A percentile compares a stretch with the other conserved stretches of the same genome.
phyloP scores from a whole-genome alignment of 1,140 invertebrate genomes.

The Oedothorax gibbosus region DNA sequence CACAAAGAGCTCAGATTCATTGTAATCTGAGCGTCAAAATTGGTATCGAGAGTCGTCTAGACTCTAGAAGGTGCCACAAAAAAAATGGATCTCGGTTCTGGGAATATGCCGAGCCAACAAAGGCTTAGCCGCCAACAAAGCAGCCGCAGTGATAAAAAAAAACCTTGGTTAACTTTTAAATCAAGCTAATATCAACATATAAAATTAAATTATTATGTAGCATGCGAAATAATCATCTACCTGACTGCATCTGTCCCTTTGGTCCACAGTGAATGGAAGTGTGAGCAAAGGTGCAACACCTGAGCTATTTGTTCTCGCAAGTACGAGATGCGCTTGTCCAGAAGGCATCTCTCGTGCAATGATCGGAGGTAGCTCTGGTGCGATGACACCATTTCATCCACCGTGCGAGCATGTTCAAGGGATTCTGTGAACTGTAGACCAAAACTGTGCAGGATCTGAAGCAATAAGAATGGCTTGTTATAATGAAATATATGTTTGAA shows the following conservation, averaged over 20 bases:
- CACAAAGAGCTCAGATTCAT: too few relatives aligned
- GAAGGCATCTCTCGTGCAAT: slow-evolving; percentile 24
- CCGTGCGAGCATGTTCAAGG: slow-evolving; percentile 3
- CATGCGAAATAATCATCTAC: not conserved
- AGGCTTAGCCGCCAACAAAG: not conserved
- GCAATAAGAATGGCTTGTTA: not conserved
- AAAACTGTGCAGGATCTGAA: slow-evolving; percentile 43
- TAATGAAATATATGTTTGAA: not conserved
- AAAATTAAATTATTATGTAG: not conserved
- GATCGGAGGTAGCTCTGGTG: slow-evolving; percentile 27
- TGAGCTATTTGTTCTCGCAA: slow-evolving; percentile 41
- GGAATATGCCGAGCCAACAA: not conserved
- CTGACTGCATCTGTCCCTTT: slow-evolving; percentile 34
- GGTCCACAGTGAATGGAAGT: slow-evolving; percentile 44
- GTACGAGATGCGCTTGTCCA: slow-evolving; percentile 10
- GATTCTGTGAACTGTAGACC: slow-evolving; percentile 12
- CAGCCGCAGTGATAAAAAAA: not conserved
- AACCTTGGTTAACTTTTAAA: not conserved
- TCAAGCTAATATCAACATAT: not conserved
- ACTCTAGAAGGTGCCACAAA: not conserved
- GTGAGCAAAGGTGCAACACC: slow-evolving; percentile 28
- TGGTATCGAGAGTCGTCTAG: not conserved
- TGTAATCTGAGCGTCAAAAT: too few relatives aligned
- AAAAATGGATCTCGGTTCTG: not conserved
- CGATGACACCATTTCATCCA: slow-evolving; percentile 34